Evolutionary conservation across 2,888 invertebrate species (phyloP), one percentile per base, ranked within the genome.

Genomic region (Taenaris catops): DNA sequence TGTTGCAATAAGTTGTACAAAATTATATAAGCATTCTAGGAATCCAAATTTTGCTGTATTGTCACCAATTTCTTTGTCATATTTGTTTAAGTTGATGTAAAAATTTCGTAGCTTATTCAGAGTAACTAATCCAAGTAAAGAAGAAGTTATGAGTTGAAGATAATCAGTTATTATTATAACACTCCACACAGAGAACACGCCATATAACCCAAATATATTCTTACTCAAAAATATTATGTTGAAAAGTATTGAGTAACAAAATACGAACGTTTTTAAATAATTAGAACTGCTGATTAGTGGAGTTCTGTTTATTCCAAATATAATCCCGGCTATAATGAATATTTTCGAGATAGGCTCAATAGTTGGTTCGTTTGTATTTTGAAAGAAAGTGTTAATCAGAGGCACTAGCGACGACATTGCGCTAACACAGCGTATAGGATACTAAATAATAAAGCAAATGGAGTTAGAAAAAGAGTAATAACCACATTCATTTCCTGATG

Each of bases 1-100:
- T n/a, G 31, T 31, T 10, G 10, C 16, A 7, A 31, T 16, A 16
- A 31, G 8, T 8, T 29, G 71, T 34, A 25, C 60, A 65, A 4
- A 18, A 16, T 34, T 29, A 5, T 33, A 20, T 5, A 20, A n/a
- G 4, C 5, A 23, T 7, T 20, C 11, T 20, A 24, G 25, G 8
- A 20, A 19, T 3, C 8, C 26, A 4, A 10, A 9, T 10, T 17
- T 23, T 8, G 8, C 10, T 6, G 12, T 1, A 32, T n/a, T 12
- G 34, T 35, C 10, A 34, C 41, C 7, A 38, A 45, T 37, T 29
- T 45, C 45, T 8, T 24, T 27, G 25, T 55, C 51, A 25, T 50
- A 46, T 27, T 44, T 36, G 9, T 33, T 33, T 11, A 55, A 42
- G 18, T 39, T 42, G 3, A 19, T 8, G 27, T 51, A 55, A 28